Conservation (phyloP, 2,113 vertebrate genomes). For the Epinephelus lanceolatus region DNA sequence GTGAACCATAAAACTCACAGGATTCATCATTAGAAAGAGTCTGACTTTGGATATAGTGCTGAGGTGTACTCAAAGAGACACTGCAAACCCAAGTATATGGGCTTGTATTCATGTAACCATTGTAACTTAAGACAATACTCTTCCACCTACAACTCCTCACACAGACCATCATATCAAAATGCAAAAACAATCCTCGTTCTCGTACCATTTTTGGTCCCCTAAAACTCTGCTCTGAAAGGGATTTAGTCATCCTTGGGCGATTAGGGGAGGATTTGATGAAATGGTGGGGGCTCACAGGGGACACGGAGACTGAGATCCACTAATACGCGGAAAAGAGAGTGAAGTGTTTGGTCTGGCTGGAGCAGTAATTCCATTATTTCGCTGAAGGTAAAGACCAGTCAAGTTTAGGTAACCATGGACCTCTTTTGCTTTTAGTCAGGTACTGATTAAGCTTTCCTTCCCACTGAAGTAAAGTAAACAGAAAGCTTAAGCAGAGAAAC, state of each 20-base stretch:
- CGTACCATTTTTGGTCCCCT: constrained; percentile 9
- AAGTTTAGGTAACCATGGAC: constrained; percentile 2
- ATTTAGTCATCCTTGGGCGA: constrained; percentile 63
- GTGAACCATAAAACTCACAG: constrained; percentile 1
- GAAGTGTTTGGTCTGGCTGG: constrained; percentile 46
- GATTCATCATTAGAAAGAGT: background rate
- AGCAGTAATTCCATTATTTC: constrained; percentile 57
- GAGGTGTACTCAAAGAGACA: background rate
- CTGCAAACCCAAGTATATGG: background rate
- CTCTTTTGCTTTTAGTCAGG: constrained; percentile 10
- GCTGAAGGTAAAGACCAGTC: constrained; percentile 20
- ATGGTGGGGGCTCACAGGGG: constrained; percentile 40
- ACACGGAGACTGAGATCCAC: constrained; percentile 30
- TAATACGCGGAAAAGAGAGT: constrained; percentile 43
- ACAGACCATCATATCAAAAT: constrained; percentile 11
- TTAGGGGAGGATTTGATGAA: constrained; percentile 71
- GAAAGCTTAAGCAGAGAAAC: constrained; percentile 6
- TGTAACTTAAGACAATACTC: constrained; percentile 1
- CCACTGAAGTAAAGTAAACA: constrained; percentile 20
- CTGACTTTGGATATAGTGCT: background rate
- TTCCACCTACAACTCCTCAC: background rate
- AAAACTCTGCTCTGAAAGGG: constrained; percentile 33
- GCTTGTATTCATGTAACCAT: constrained; percentile 6
- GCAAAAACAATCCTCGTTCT: constrained; percentile 11
- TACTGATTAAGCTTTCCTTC: constrained; percentile 23